Conservation (phyloP, 2,888 invertebrate genomes). For the Lydus trimaculatus region DNA sequence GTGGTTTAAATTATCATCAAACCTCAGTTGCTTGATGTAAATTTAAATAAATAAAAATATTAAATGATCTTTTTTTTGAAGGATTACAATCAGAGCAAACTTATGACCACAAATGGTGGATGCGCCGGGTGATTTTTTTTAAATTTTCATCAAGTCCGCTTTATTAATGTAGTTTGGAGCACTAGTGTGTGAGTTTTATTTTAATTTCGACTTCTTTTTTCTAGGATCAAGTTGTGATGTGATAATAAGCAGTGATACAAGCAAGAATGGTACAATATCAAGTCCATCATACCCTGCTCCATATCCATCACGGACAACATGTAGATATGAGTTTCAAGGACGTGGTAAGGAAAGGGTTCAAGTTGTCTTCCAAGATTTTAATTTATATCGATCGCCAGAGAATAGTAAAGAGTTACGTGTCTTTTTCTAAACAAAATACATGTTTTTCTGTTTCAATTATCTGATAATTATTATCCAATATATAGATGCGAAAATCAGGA, state of each 20-base stretch:
- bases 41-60: neutral
- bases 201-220: conserved; percentile 53
- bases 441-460: neutral
- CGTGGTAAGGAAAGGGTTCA: conserved; percentile 84
- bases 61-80: neutral
- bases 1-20: neutral
- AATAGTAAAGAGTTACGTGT: conserved; percentile 67
- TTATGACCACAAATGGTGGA: neutral
- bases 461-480: neutral
- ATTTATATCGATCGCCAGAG: conserved; percentile 73
- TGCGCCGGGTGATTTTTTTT: neutral
- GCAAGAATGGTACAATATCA: conserved; percentile 82
- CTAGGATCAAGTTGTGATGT: conserved; percentile 81
- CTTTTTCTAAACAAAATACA: neutral
- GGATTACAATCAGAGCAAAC: too few species aligned
- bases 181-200: neutral
- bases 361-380: conserved; percentile 85
- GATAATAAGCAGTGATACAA: conserved; percentile 78
- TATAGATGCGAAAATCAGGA: conserved; percentile 79
- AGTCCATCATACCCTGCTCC: conserved; percentile 86
- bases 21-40: neutral
- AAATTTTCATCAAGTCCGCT: neutral
- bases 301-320: conserved; percentile 81
- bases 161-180: neutral
- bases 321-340: conserved; percentile 91